Conservation (phyloP, 2,888 invertebrate species). For the Chrysina gloriosa region DNA sequence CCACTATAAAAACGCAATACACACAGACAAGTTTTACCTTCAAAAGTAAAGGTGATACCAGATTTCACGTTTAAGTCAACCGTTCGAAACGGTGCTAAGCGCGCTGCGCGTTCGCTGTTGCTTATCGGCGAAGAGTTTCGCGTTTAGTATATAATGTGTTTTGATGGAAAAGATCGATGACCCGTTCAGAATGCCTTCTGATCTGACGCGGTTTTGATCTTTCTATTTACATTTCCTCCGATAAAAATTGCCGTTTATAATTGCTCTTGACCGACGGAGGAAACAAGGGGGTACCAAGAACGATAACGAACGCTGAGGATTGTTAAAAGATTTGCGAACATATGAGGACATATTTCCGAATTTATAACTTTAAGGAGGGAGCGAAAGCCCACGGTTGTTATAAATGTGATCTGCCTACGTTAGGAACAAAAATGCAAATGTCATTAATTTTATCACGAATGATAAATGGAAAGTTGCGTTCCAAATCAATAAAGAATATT, state of each 20-base stretch:
- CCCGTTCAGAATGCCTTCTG: slow-evolving; percentile 3
- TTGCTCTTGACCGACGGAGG: not conserved
- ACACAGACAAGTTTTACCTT: slow-evolving; percentile 19
- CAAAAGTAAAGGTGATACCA: slow-evolving; percentile 20
- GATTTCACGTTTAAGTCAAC: not conserved
- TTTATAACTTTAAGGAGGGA: no score
- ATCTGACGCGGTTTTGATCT: not conserved
- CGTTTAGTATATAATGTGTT: not conserved
- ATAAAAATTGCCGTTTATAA: not conserved
- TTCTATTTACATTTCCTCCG: not conserved
- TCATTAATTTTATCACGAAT: no score
- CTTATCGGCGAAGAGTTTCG: slow-evolving; percentile 10
- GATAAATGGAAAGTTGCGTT: no score
- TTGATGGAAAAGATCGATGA: slow-evolving; percentile 6
- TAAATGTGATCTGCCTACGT: no score
- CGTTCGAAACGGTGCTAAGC: not conserved
- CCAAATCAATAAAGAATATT: no score
- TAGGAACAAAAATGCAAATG: no score
- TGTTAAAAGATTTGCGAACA: no score
- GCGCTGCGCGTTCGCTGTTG: not conserved
- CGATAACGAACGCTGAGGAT: no score
- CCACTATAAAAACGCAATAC: not conserved
- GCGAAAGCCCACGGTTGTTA: no score
- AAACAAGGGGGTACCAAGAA: not conserved
- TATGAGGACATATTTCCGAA: no score